These are phyloP conservation scores for Poecilus cupreus DNA, from an alignment of 2,888 invertebrate genomes.

Conservation along the genomic window DNA sequence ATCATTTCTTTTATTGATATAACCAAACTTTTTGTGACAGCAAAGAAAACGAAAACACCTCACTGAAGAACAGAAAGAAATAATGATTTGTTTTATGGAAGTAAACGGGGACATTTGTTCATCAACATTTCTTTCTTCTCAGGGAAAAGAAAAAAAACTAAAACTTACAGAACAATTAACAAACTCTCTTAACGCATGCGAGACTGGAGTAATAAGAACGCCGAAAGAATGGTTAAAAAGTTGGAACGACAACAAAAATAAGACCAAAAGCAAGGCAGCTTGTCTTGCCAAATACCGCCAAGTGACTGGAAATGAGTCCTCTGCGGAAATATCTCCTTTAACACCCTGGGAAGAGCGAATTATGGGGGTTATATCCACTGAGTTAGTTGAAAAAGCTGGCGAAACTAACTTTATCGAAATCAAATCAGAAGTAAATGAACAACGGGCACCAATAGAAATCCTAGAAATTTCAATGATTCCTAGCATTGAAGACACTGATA, in stretches of 20 bases:
- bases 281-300: not conserved
- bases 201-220: not conserved
- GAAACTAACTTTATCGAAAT: no score
- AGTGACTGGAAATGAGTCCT: not conserved
- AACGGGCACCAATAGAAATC: no score
- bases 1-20: no score
- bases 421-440: no score
- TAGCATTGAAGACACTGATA: no score
- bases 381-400: not conserved
- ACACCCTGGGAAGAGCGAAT: slow-evolving; percentile 9
- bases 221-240: slow-evolving; percentile 13
- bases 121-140: not conserved
- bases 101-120: not conserved
- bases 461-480: no score
- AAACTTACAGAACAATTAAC: not conserved
- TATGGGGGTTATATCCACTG: not conserved
- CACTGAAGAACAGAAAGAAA: slow-evolving; percentile 28
- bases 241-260: not conserved
- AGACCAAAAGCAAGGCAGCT: slow-evolving; percentile 1
- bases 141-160: not conserved
- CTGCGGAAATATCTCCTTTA: not conserved
- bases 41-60: slow-evolving; percentile 10
- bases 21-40: not conserved
- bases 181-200: not conserved
- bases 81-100: slow-evolving; percentile 5